phyloP scores from a whole-genome alignment of 2,113 vertebrate genomes.

The Halichoerus grypus region DNA sequence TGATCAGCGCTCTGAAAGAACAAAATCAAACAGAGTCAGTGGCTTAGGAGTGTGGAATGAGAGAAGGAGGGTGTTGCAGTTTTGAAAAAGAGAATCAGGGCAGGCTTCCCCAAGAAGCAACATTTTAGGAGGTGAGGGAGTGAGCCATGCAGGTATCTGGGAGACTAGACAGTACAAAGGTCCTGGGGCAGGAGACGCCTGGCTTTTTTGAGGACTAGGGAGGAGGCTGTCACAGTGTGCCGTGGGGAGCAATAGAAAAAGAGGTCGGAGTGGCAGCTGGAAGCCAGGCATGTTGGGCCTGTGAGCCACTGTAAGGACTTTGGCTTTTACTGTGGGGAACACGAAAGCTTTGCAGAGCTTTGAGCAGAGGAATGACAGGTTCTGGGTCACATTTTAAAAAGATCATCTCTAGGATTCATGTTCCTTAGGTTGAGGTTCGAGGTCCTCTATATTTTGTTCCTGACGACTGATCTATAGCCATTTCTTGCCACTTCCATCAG shows the following conservation, averaged over 20 bases:
- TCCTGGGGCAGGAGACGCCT: neutral
- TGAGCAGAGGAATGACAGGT: neutral
- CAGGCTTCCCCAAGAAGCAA: neutral
- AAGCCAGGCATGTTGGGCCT: neutral
- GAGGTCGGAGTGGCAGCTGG: neutral
- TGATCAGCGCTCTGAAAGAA: neutral
- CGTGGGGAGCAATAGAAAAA: accelerated
- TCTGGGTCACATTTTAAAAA: neutral
- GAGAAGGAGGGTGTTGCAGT: neutral
- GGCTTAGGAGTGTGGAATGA: neutral
- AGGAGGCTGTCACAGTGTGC: neutral
- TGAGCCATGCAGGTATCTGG: neutral
- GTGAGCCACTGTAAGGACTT: neutral
- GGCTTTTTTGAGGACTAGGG: neutral
- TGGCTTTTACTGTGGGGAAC: neutral
- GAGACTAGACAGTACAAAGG: neutral
- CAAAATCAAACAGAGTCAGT: neutral
- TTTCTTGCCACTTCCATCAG: neutral
- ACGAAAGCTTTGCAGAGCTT: neutral
- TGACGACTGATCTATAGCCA: neutral
- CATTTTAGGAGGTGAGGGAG: neutral
- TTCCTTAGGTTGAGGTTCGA: neutral
- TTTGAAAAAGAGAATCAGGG: neutral
- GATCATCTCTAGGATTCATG: neutral
- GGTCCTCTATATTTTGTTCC: neutral